Evolutionary conservation across 2,888 invertebrate species (phyloP).

Genomic region (Subacronicta megacephala): DNA sequence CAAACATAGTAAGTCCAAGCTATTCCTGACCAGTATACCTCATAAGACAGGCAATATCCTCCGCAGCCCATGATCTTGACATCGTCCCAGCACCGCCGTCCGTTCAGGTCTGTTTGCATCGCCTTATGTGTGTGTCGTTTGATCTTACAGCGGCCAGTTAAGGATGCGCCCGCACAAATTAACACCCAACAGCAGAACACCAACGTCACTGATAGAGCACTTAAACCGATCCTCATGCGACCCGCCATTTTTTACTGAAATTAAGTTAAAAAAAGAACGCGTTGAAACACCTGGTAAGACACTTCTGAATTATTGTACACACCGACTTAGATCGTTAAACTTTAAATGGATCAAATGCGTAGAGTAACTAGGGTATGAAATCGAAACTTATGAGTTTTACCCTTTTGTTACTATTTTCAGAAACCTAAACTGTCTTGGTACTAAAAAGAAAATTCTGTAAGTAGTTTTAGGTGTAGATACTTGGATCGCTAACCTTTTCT

Average conservation of each 20-base stretch:
- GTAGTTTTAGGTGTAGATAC: no score
- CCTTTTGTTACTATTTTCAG: no score
- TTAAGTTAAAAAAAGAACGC: background rate
- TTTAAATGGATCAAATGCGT: no score
- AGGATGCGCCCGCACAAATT: constrained; percentile 60
- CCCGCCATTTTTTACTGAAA: constrained; percentile 48
- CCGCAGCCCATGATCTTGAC: constrained; percentile 95
- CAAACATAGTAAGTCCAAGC: no score
- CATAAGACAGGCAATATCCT: constrained; percentile 95
- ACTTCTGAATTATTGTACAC: no score
- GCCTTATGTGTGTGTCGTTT: constrained; percentile 79
- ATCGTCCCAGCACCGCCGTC: constrained; percentile 94
- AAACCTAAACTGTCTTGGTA: no score
- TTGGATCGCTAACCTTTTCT: constrained; percentile 57
- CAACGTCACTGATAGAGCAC: constrained; percentile 59
- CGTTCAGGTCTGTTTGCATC: constrained; percentile 88
- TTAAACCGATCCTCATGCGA: constrained; percentile 36
- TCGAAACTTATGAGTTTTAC: no score
- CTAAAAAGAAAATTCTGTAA: no score
- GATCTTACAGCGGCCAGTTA: constrained; percentile 72
- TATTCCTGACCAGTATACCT: constrained; percentile 85
- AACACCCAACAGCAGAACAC: constrained; percentile 65
- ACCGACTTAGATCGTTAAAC: no score
- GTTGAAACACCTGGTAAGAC: background rate
- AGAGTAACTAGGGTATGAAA: no score